Base-by-base conservation (phyloP, 2,888 invertebrate species). In the Eupithecia dodoneata region DNA sequence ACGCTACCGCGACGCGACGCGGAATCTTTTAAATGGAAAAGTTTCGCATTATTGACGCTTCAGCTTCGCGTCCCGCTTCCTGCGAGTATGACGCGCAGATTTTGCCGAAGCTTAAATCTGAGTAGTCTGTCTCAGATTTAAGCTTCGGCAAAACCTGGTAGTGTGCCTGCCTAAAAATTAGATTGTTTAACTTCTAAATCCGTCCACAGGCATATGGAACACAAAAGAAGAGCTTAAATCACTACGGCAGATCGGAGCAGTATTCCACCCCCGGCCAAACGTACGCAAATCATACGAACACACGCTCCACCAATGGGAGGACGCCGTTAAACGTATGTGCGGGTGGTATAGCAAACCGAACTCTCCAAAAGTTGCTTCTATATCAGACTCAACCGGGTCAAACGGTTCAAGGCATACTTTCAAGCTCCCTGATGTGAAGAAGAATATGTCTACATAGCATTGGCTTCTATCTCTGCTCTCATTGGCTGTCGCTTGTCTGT, bases 181-280 rank as follows among this genome's bases (percentile, higher is more conserved):
- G 13, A 74, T 87, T 89, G 18, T 59, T 59, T n/a, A n/a, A n/a
- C n/a, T n/a, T 9, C 3, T 15, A 44, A 15, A n/a, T n/a, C 7
- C n/a, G 45, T 44, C n/a, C 7, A n/a, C 89, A 97, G 97, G 97
- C 83, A 93, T 98, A 79, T 98, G 98, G 97, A 96, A 96, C 82
- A 95, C 95, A 71, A 96, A 96, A 84, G 96, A 96, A 4, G 97
- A 98, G 81, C 87, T 98, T 44, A 91, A 93, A 76, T 86, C 95
- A 10, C 91, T 97, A 71, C 95, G 96, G 42, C 92, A 95, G 85
- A 88, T 97, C 13, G 96, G 97, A 18, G 93, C 91, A 75, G 91
- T 96, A 44, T 98, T 98, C 83, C 86, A 87, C n/a, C 96, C 96
- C 0, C 91, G 95, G 0, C 79, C 88, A 0, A 87, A 93, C 18